Evolutionary conservation across 2,113 vertebrate species (phyloP).

Genomic region (Meriones unguiculatus): DNA sequence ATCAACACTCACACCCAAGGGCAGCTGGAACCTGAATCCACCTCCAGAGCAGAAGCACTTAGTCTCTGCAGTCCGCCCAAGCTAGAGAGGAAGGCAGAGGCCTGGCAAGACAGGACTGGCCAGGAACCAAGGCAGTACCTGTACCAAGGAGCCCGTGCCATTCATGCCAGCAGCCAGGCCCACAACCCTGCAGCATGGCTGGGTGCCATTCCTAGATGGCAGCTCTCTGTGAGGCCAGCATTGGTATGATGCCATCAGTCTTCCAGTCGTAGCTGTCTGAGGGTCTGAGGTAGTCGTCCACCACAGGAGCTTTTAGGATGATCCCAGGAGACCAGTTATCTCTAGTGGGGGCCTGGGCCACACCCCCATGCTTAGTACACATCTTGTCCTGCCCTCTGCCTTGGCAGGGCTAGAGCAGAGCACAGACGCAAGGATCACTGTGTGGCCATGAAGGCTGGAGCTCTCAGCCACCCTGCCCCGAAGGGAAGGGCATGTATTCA

Average conservation of each 20-base stretch:
- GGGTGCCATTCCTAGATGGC: rapidly evolving
- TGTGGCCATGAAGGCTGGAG: background rate
- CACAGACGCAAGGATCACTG: background rate
- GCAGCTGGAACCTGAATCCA: background rate
- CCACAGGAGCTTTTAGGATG: background rate
- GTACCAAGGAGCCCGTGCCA: background rate
- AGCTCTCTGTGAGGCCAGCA: background rate
- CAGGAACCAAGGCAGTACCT: background rate
- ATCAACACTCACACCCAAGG: rapidly evolving
- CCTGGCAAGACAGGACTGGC: background rate
- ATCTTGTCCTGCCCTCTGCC: too few species aligned
- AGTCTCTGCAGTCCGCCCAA: background rate
- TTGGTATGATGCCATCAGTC: background rate
- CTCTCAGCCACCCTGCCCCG: background rate
- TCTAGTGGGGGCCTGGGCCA: background rate
- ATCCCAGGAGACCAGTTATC: background rate
- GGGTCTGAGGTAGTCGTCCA: background rate
- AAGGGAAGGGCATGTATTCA: background rate
- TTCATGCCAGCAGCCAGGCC: rapidly evolving
- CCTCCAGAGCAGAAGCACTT: background rate
- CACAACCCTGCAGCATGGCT: background rate
- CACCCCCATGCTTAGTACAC: background rate
- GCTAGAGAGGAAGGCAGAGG: background rate
- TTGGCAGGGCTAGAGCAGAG: background rate
- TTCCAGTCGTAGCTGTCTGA: background rate